phyloP scores from a whole-genome alignment of 2,797 vertebrate species.

The Mus minutoides region DNA sequence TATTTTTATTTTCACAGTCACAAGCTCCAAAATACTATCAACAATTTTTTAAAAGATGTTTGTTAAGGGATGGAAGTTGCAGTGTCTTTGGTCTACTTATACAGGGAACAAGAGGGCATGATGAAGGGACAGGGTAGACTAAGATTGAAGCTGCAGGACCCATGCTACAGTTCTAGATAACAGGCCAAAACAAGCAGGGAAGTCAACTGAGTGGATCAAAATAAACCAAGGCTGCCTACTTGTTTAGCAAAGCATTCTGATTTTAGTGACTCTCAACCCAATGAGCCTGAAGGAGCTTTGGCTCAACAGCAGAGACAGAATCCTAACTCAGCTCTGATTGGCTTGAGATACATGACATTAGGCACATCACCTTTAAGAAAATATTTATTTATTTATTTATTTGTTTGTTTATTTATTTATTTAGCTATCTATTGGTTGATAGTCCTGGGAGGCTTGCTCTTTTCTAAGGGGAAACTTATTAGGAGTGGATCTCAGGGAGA shows the following conservation, averaged over 20 bases:
- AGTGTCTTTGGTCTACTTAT: not conserved
- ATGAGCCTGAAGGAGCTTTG: not conserved
- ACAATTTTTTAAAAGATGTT: slow-evolving; percentile 31
- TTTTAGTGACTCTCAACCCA: not conserved
- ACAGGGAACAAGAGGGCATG: not conserved
- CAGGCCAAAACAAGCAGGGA: not conserved
- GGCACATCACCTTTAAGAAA: not conserved
- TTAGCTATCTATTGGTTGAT: too few relatives aligned
- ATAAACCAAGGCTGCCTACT: not conserved
- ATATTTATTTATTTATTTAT: too few relatives aligned
- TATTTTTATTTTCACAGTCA: slow-evolving; percentile 76
- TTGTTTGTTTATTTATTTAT: too few relatives aligned
- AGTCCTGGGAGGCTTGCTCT: not conserved
- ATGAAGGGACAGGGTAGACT: not conserved
- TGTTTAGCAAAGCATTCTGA: not conserved
- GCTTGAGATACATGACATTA: not conserved
- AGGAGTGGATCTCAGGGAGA: not conserved
- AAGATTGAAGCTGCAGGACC: not conserved
- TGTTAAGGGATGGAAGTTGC: not conserved
- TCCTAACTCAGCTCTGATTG: not conserved
- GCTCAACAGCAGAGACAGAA: not conserved
- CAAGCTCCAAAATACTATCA: slow-evolving; percentile 33
- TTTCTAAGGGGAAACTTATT: not conserved
- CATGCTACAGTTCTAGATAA: not conserved
- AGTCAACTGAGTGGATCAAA: not conserved